Evolutionary conservation across 2,888 invertebrate species (phyloP).

Genomic region (Cryptophagus acutangulus): DNA sequence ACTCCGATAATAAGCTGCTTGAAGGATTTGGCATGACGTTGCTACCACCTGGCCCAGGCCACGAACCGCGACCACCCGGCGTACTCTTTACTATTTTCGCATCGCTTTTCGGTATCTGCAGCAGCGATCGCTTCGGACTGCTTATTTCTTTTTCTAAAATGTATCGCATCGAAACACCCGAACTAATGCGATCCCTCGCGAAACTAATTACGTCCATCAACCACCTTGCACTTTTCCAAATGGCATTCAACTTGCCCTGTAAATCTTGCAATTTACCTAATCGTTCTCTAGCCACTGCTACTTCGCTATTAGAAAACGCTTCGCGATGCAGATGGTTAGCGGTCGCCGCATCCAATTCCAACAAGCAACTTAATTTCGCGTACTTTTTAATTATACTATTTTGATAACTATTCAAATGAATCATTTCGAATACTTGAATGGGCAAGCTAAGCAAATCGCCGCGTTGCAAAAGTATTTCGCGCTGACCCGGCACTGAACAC

Average conservation of each 20-base stretch:
- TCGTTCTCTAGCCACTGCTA: constrained; percentile 81
- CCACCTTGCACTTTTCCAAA: constrained; percentile 96
- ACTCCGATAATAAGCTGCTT: constrained; percentile 51
- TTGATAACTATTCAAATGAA: constrained; percentile 92
- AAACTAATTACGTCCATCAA: constrained; percentile 92
- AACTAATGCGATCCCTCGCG: constrained; percentile 71
- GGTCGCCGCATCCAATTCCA: constrained; percentile 86
- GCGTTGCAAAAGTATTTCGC: constrained; percentile 77
- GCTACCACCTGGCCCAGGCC: constrained; percentile 72
- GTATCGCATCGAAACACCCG: constrained; percentile 43
- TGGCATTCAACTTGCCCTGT: constrained; percentile 76
- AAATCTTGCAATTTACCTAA: constrained; percentile 77
- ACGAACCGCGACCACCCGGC: constrained; percentile 75
- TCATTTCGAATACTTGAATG: constrained; percentile 91
- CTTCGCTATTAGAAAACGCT: constrained; percentile 87
- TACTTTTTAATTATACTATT: constrained; percentile 85
- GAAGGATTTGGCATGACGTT: constrained; percentile 53
- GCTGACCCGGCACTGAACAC: constrained; percentile 83
- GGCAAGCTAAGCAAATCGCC: constrained; percentile 85
- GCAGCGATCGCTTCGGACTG: constrained; percentile 53
- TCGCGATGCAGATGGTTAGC: constrained; percentile 92
- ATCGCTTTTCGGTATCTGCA: constrained; percentile 67
- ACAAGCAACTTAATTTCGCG: constrained; percentile 84
- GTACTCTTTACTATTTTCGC: constrained; percentile 65
- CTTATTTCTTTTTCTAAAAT: constrained; percentile 48